Evolutionary conservation across 2,797 vertebrate species (phyloP), one percentile per base, ranked within the genome.

Genomic region (Adelosebastes latens): DNA sequence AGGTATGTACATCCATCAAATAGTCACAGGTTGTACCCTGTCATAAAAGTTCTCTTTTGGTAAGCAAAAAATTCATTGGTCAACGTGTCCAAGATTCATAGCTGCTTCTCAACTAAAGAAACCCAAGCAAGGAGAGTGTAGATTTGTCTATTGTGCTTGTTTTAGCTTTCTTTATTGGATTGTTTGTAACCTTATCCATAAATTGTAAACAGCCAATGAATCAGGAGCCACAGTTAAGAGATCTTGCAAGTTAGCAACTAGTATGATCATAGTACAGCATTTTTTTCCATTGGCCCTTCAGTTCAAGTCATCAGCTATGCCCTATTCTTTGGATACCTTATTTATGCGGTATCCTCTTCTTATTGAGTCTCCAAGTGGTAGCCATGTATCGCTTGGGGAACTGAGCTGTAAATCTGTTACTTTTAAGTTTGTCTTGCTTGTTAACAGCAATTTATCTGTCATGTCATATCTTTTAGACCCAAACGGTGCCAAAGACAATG

Each of bases 391-490:
- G 20, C 36, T 49, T 20, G 2, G 1, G 14, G 2, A 69, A 49
- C 14, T 34, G 5, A 14, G 0, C 25, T 34, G 5, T 73, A 53
- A 46, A 63, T 59, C 18, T 56, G 6, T 39, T 20, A 2, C 3
- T 10, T 74, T 79, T 74, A 14, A 56, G 7, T 63, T 18, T 74
- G 2, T 24, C 12, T 12, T 24, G 12, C 20, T 75, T 63, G 29
- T 72, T 32, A 24, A 58, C 18, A 60, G 1, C 1, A 4, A 52
- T 53, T 22, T 13, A 56, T 66, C 4, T 79, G 1, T 80, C 13
- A 18, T 73, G 79, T 81, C n/a, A 42, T 61, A 60, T 79, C 53
- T 67, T 60, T 56, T 10, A 71, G 76, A 66, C 6, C 24, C 18
- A 39, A 27, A 11, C 8, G 12, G n/a, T 73, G 14, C 58, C 70